Percentiles rank a stretch among this genome's conserved stretches.
phyloP scores from a whole-genome alignment of 2,797 vertebrate genomes.

The Enteromius argenteus region DNA sequence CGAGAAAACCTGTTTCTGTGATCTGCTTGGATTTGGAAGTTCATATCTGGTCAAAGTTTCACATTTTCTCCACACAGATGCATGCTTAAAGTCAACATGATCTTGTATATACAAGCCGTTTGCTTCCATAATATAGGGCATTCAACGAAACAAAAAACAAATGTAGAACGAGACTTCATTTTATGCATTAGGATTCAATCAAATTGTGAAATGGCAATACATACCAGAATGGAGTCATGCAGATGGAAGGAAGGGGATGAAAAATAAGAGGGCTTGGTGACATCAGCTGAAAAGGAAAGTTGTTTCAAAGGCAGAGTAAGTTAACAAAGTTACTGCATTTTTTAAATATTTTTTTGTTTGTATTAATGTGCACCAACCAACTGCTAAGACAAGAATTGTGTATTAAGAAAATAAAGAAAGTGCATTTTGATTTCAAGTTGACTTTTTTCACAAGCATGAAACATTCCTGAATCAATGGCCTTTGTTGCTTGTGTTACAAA shows the following conservation, averaged over 20 bases:
- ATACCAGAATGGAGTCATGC: constrained; percentile 13
- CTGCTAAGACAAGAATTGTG: not conserved
- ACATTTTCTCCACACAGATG: not conserved
- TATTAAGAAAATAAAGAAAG: not conserved
- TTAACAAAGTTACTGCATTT: not conserved
- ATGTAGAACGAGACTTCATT: not conserved
- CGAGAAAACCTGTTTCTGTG: not conserved
- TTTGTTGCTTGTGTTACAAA: not conserved
- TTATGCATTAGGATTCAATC: not conserved
- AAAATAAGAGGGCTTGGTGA: constrained; percentile 7
- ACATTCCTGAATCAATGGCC: not conserved
- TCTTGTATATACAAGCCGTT: not conserved
- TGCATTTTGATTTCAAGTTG: not conserved
- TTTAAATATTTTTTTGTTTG: not conserved
- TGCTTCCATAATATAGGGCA: not conserved
- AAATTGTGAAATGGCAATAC: not conserved
- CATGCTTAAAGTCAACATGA: not conserved
- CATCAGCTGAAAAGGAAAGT: constrained; percentile 3
- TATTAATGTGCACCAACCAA: not conserved
- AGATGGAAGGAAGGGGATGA: not conserved
- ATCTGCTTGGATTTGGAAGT: not conserved
- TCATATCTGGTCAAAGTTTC: not conserved
- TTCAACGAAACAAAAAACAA: not conserved
- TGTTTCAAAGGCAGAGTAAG: not conserved
- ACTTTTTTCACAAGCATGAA: not conserved